Conservation (phyloP, 2,797 vertebrate genomes). For the Gastrophryne carolinensis region DNA sequence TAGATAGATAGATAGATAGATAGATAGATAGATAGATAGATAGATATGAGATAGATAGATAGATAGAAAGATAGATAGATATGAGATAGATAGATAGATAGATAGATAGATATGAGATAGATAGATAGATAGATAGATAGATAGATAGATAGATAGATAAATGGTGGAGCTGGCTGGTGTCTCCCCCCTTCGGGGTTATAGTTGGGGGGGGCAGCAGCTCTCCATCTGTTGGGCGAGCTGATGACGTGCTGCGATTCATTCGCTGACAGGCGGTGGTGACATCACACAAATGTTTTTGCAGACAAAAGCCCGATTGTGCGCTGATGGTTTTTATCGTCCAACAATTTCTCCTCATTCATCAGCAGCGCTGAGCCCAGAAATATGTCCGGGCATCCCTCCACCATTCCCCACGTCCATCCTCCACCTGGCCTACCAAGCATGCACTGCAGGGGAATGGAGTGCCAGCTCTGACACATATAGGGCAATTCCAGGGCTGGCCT, state of each 20-base stretch:
- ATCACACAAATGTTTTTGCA: neutral
- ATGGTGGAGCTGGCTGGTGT: too few relatives aligned
- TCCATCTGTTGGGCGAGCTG: neutral
- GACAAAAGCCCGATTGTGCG: slow-evolving; percentile 33
- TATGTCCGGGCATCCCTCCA: neutral
- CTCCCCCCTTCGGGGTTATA: too few relatives aligned
- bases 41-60: too few relatives aligned
- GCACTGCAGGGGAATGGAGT: neutral
- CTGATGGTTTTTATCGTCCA: slow-evolving; percentile 25
- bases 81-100: too few relatives aligned
- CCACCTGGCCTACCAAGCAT: neutral
- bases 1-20: too few relatives aligned
- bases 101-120: too few relatives aligned
- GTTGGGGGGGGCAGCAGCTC: too few relatives aligned
- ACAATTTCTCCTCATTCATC: slow-evolving; percentile 40
- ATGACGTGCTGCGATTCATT: neutral
- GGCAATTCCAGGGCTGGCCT: too few relatives aligned
- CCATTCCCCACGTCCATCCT: neutral
- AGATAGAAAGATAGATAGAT: too few relatives aligned
- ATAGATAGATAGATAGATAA: too few relatives aligned
- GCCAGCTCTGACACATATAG: neutral
- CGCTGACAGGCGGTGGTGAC: slow-evolving; percentile 4
- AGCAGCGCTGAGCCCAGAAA: neutral
- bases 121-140: too few relatives aligned
- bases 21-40: too few relatives aligned